Conservation (phyloP, 2,797 vertebrate genomes). For the Micrastur ruficollis region DNA sequence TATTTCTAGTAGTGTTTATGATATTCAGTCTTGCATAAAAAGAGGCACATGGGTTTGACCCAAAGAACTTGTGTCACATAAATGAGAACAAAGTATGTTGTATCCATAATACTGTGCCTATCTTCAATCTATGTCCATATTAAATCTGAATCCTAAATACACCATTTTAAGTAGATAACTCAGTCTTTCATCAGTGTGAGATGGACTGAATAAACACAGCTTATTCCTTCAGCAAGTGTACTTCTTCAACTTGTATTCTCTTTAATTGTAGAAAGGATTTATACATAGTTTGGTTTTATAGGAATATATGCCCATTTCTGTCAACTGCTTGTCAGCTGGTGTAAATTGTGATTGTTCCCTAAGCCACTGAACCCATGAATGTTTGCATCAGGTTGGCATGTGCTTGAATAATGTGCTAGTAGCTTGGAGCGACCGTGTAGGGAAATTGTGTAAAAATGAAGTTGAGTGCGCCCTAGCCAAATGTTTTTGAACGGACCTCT, state of each 20-base stretch:
- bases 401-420: background rate
- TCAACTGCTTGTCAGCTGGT: background rate
- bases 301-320: background rate
- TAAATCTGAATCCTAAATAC: background rate
- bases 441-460: background rate
- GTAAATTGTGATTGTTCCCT: background rate
- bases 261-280: background rate
- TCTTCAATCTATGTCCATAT: background rate
- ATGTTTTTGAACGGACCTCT: background rate
- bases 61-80: background rate
- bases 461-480: background rate
- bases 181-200: background rate
- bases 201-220: background rate
- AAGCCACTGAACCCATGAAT: background rate
- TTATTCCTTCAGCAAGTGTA: background rate
- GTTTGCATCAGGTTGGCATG: background rate
- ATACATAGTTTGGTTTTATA: background rate
- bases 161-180: background rate
- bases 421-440: background rate
- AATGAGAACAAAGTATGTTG: background rate
- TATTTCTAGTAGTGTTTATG: background rate
- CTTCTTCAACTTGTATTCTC: background rate
- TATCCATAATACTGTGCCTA: background rate
- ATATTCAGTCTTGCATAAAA: background rate
- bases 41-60: background rate